These are phyloP conservation scores for Galeruca laticollis DNA, from an alignment of 2,888 invertebrate genomes.

Conservation along the genomic window DNA sequence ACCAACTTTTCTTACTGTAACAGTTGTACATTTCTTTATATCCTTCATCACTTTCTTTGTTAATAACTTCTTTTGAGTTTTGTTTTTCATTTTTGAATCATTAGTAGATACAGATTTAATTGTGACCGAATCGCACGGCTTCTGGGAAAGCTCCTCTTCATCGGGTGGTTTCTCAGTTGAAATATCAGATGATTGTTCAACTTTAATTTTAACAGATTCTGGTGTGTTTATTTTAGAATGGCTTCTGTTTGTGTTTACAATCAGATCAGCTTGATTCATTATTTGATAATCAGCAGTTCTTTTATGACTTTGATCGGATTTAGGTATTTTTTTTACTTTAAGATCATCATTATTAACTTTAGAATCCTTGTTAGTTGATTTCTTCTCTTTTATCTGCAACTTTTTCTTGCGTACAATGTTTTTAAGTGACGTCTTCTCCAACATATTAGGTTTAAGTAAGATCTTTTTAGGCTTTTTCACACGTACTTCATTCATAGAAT, in stretches of 20 bases:
- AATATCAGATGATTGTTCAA: not conserved
- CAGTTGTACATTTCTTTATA: not conserved
- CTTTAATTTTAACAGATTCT: not conserved
- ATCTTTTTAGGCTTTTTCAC: not conserved
- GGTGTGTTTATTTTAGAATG: not conserved
- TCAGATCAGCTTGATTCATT: slow-evolving; percentile 1
- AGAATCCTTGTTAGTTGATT: not conserved
- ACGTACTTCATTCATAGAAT: too few relatives aligned
- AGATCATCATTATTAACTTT: not conserved
- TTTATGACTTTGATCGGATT: not conserved
- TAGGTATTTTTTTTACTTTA: not conserved
- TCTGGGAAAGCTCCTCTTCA: not conserved
- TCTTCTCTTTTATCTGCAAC: not conserved
- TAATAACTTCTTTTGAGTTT: not conserved
- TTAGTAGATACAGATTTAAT: not conserved
- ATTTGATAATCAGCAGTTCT: slow-evolving; percentile 10
- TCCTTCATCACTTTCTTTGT: not conserved
- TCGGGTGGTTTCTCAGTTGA: not conserved
- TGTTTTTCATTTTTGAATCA: not conserved
- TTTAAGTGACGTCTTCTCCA: too few relatives aligned
- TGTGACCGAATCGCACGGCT: too few relatives aligned
- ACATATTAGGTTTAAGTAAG: not conserved
- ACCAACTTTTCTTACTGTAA: not conserved
- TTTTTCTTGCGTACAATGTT: not conserved
- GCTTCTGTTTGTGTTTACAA: not conserved